Evolutionary conservation across 2,113 vertebrate species (phyloP).

Genomic region (Otolemur garnettii): DNA sequence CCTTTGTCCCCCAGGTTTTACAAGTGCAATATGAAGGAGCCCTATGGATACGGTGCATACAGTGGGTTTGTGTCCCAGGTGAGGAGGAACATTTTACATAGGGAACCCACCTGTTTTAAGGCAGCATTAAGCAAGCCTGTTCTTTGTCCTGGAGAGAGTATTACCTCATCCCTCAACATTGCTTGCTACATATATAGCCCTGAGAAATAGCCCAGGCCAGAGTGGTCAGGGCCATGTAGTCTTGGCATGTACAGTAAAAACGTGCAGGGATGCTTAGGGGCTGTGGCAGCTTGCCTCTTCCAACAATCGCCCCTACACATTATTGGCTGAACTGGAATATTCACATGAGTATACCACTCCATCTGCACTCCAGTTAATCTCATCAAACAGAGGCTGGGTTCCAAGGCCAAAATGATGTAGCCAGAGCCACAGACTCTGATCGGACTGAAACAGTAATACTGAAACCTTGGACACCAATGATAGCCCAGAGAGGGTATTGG

Average conservation of each 20-base stretch:
- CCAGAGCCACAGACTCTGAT: neutral
- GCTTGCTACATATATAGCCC: neutral
- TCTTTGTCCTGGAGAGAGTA: neutral
- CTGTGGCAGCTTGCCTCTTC: neutral
- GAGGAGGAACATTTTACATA: neutral
- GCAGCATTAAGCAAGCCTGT: neutral
- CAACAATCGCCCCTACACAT: neutral
- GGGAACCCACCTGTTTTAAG: neutral
- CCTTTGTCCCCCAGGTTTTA: neutral
- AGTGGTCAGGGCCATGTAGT: neutral
- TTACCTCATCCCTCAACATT: neutral
- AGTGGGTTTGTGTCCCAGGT: neutral
- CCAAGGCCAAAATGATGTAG: neutral
- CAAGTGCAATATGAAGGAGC: neutral
- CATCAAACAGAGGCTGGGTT: conserved; percentile 1
- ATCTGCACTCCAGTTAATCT: neutral
- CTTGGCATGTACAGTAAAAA: neutral
- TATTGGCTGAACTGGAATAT: neutral
- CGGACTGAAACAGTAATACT: neutral
- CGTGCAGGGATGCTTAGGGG: neutral
- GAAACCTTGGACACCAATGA: neutral
- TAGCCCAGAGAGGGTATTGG: neutral
- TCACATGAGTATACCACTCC: neutral
- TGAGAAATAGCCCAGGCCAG: neutral
- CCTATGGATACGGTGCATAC: neutral